Evolutionary conservation across 2,797 vertebrate species (phyloP).

Genomic region (Trachurus trachurus): DNA sequence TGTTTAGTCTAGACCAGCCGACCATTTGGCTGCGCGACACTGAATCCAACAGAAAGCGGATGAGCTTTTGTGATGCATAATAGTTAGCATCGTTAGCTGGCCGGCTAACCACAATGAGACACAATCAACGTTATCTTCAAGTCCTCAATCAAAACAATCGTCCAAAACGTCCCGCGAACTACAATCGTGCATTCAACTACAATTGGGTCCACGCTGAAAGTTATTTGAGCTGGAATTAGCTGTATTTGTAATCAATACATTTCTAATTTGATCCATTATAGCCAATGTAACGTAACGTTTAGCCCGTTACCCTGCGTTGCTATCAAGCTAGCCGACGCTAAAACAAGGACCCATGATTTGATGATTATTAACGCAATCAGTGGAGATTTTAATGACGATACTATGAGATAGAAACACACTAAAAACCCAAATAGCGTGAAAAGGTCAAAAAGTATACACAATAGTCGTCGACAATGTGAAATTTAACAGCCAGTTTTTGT

Average conservation of each 20-base stretch:
- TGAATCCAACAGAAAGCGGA: conserved; percentile 62
- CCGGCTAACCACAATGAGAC: conserved; percentile 72
- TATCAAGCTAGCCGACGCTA: conserved; percentile 66
- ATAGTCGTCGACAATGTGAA: accelerated
- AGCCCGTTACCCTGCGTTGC: conserved; percentile 57
- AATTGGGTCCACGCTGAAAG: accelerated
- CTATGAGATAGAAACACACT: accelerated
- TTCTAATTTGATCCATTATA: neutral
- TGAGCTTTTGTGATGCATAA: conserved; percentile 84
- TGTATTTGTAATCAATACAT: accelerated
- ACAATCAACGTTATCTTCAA: conserved; percentile 66
- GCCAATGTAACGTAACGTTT: conserved; percentile 36
- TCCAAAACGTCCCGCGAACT: neutral
- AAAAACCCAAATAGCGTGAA: accelerated
- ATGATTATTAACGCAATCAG: neutral
- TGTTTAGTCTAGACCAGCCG: conserved; percentile 70
- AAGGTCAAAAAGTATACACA: accelerated
- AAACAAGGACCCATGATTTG: conserved; percentile 38
- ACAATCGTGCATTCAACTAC: accelerated
- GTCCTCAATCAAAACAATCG: conserved; percentile 63
- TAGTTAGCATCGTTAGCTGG: conserved; percentile 76
- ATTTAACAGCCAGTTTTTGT: neutral
- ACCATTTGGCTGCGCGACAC: conserved; percentile 76
- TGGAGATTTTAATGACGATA: neutral
- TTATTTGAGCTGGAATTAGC: accelerated